Percentiles rank a stretch among this genome's conserved stretches.
phyloP scores from a whole-genome alignment of 2,113 vertebrate genomes.

The Brienomyrus longianalis region DNA sequence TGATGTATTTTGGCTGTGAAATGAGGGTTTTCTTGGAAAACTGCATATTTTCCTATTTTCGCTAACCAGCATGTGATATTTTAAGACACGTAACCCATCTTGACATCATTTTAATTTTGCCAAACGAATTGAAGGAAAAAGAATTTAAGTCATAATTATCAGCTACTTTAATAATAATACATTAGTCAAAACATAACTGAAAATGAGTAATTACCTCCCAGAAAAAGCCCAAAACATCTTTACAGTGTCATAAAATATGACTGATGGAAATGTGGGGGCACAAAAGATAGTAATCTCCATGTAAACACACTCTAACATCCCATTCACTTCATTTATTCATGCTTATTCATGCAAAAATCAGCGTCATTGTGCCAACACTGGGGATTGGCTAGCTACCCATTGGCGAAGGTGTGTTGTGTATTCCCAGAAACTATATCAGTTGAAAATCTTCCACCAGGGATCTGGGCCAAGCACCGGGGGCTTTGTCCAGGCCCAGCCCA shows the following conservation, averaged over 20 bases:
- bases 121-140: not conserved
- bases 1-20: constrained; percentile 37
- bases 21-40: constrained; percentile 36
- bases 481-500: constrained; percentile 5
- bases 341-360: not conserved
- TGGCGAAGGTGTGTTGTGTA: not conserved
- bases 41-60: constrained; percentile 22
- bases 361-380: not conserved
- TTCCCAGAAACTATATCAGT: constrained; percentile 18
- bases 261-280: not conserved
- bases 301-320: not conserved
- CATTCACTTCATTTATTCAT: not conserved
- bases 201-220: not conserved
- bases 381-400: not conserved
- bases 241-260: not conserved
- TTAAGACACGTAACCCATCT: not conserved
- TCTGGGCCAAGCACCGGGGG: not conserved
- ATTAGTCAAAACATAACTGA: not conserved
- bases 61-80: constrained; percentile 20
- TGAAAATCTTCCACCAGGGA: not conserved
- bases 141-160: not conserved
- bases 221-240: not conserved
- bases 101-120: not conserved
- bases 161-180: not conserved
- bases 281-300: not conserved